Percentiles rank a stretch among this genome's conserved stretches.
Evolutionary conservation across 2,113 vertebrate genomes (phyloP).

Genomic region (Peromyscus californicus): DNA sequence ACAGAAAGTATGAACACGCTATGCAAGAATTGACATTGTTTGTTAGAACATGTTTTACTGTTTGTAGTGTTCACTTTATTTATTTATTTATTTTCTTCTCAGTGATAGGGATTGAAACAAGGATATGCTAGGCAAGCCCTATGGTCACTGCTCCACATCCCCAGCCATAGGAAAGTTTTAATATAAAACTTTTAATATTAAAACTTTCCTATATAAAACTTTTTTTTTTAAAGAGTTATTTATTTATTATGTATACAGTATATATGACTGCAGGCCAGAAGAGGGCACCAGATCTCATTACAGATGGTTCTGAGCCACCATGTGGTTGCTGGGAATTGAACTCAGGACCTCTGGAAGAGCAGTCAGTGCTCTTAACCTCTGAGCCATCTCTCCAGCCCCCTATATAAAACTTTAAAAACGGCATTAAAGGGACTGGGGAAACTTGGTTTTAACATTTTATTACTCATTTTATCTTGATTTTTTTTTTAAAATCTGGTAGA

Average conservation of each 20-base stretch:
- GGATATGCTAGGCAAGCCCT: background rate
- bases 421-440: background rate
- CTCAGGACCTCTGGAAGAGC: too few species aligned
- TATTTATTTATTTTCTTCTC: slow-evolving; percentile 22
- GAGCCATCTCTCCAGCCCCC: too few species aligned
- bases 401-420: slow-evolving; percentile 1
- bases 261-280: too few species aligned
- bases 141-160: background rate
- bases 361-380: too few species aligned
- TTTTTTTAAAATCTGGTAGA: slow-evolving; percentile 30
- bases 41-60: background rate
- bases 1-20: background rate
- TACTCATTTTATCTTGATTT: slow-evolving; percentile 37
- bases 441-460: slow-evolving; percentile 47
- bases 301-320: too few species aligned
- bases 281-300: too few species aligned
- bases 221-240: too few species aligned
- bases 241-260: too few species aligned
- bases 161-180: background rate
- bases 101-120: background rate
- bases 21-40: background rate
- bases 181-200: too few species aligned
- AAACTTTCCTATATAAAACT: too few species aligned
- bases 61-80: slow-evolving; percentile 34
- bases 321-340: too few species aligned